Conservation (phyloP, 2,888 invertebrate genomes). For the Lissocephala sabroskyi region DNA sequence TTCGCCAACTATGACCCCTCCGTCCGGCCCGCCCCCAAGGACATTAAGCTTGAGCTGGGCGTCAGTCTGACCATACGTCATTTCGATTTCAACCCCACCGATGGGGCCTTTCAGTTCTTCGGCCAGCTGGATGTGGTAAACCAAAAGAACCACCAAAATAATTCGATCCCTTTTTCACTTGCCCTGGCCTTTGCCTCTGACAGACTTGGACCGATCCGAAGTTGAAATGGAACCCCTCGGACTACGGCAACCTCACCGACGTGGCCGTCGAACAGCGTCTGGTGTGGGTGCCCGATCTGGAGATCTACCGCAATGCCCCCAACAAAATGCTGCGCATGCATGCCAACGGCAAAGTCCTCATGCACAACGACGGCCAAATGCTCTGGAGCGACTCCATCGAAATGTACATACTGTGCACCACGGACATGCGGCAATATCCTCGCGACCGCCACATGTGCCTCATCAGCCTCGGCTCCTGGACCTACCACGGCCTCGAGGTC, state of each 20-base stretch:
- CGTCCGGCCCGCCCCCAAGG: slow-evolving; percentile 24
- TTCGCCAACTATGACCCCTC: slow-evolving; percentile 33
- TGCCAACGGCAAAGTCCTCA: slow-evolving; percentile 27
- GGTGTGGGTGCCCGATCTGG: slow-evolving; percentile 84
- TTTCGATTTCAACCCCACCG: slow-evolving; percentile 29
- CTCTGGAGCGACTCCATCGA: slow-evolving; percentile 80
- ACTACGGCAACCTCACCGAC: slow-evolving; percentile 76
- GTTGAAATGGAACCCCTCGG: slow-evolving; percentile 79
- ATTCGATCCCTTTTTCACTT: not conserved
- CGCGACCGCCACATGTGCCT: slow-evolving; percentile 79
- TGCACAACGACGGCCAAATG: slow-evolving; percentile 72
- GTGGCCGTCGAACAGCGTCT: slow-evolving; percentile 78
- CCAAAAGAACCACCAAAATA: not conserved
- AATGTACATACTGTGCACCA: slow-evolving; percentile 77
- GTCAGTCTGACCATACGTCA: slow-evolving; percentile 35
- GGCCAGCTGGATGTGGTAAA: slow-evolving; percentile 34
- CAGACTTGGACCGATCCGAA: slow-evolving; percentile 83
- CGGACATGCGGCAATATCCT: slow-evolving; percentile 82
- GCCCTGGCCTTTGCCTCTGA: slow-evolving; percentile 40
- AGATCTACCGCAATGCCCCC: slow-evolving; percentile 78
- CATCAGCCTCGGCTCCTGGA: slow-evolving; percentile 82
- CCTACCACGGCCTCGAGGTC: slow-evolving; percentile 77
- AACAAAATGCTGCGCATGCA: slow-evolving; percentile 70
- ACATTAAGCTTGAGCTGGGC: slow-evolving; percentile 15
- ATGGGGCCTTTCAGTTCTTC: slow-evolving; percentile 36